These are phyloP conservation scores for Drosophila bunnanda DNA, from an alignment of 2,888 invertebrate genomes.

Conservation along the genomic window DNA sequence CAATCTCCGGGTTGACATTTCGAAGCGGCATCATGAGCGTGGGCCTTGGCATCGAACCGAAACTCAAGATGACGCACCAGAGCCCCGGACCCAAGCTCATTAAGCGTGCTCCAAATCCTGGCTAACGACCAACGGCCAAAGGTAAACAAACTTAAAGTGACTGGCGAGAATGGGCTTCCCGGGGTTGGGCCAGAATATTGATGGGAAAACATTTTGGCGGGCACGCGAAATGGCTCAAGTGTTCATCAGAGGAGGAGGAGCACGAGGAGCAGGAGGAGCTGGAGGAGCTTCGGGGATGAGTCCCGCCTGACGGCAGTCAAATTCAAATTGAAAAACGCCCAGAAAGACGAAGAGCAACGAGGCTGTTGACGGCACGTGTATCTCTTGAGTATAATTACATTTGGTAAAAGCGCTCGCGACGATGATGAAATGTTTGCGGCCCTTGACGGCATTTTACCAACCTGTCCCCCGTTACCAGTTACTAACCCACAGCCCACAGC, in stretches of 20 bases:
- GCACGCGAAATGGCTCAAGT: slow-evolving; percentile 36
- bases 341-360: slow-evolving; percentile 25
- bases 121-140: slow-evolving; percentile 47
- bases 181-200: slow-evolving; percentile 33
- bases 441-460: slow-evolving; percentile 39
- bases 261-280: neutral
- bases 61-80: slow-evolving; percentile 25
- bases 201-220: slow-evolving; percentile 29
- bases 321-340: slow-evolving; percentile 64
- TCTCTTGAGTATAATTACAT: slow-evolving; percentile 76
- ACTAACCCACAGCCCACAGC: neutral
- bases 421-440: slow-evolving; percentile 50
- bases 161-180: slow-evolving; percentile 2
- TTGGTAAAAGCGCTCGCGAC: slow-evolving; percentile 63
- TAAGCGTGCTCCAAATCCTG: slow-evolving; percentile 49
- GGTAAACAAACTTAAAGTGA: slow-evolving; percentile 57
- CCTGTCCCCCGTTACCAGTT: slow-evolving; percentile 20
- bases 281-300: slow-evolving; percentile 31
- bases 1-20: slow-evolving; percentile 24
- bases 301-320: slow-evolving; percentile 50
- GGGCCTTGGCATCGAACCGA: slow-evolving; percentile 10
- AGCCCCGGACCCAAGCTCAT: slow-evolving; percentile 51
- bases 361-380: slow-evolving; percentile 74
- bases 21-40: neutral
- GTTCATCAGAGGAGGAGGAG: slow-evolving; percentile 38